These are phyloP conservation scores for Heteropelma amictum DNA, from an alignment of 2,888 invertebrate species.

Conservation along the genomic window DNA sequence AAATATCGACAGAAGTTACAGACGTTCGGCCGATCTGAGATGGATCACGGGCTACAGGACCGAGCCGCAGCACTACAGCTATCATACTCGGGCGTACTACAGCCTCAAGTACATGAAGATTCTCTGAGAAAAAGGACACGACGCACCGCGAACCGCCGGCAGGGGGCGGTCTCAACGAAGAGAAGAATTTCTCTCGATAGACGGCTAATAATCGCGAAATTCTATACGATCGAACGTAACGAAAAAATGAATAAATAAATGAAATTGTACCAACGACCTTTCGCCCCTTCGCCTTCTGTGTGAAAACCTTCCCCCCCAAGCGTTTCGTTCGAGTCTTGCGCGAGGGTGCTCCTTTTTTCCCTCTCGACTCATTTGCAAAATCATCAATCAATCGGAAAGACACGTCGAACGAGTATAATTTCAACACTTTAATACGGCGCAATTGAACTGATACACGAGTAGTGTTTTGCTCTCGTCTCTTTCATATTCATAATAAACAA, in stretches of 20 bases:
- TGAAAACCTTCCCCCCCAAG: no score
- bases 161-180: background rate
- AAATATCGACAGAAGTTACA: slow-evolving; percentile 68
- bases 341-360: no score
- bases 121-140: slow-evolving; percentile 60
- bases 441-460: slow-evolving; percentile 74
- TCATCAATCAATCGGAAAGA: slow-evolving; percentile 13
- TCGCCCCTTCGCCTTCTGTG: no score
- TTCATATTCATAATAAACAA: slow-evolving; percentile 73
- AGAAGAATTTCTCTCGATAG: slow-evolving; percentile 1
- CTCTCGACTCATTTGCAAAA: background rate
- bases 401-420: slow-evolving; percentile 73
- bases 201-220: no score
- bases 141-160: background rate
- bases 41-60: slow-evolving; percentile 69
- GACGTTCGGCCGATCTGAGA: slow-evolving; percentile 73
- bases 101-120: slow-evolving; percentile 76
- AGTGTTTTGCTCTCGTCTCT: slow-evolving; percentile 70
- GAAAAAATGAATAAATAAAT: no score
- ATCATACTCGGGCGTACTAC: slow-evolving; percentile 76
- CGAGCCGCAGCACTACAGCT: slow-evolving; percentile 73
- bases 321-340: no score
- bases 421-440: slow-evolving; percentile 76
- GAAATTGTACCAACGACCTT: no score
- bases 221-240: no score